Base-by-base conservation (phyloP, 2,888 invertebrate genomes). In the Tenthredo livida region DNA sequence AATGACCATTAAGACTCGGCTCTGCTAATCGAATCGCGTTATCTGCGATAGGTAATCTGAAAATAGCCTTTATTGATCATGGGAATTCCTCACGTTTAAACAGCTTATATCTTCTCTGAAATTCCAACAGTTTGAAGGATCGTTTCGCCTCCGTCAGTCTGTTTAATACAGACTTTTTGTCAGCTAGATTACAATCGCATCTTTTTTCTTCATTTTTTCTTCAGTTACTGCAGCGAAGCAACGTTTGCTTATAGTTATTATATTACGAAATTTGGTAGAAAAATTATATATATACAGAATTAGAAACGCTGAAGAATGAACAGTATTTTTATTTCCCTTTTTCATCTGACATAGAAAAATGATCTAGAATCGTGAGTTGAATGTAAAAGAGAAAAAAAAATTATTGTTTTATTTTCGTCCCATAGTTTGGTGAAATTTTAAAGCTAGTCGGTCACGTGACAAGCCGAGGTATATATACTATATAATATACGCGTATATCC, bases 361-460 rank as follows among this genome's bases (percentile, higher is more conserved):
- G 50, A n/a, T n/a, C 50, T 50, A 50, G 50, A 17, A 50, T 50
- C 17, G 17, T 50, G 6, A 50, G 17, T 50, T n/a, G 5, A 50
- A 50, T 50, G 1, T 17, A 50, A n/a, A 50, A 50, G n/a, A 50
- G 1, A n/a, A 50, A 50, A 50, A 6, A 29, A 29, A 29, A 29
- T 29, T 9, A 61, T 29, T 37, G 2, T 70, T 17, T 29, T 6
- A 70, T 70, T 37, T 70, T 17, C 25, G n/a, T 70, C 25, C 17
- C 10, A 17, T 37, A 37, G 12, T 70, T 70, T 70, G 37, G 33
- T 70, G 33, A 37, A 70, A 70, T 70, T 17, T 70, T 37, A n/a
- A 70, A 70, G 29, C 70, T 70, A 70, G 70, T 70, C 70, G 43
- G 43, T 73, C 25, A 73, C 72, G 72, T 40, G 72, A 43, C 40